Evolutionary conservation across 2,888 invertebrate species (phyloP), one percentile per base, ranked within the genome.

Genomic region (Meiosimyza decipiens): DNA sequence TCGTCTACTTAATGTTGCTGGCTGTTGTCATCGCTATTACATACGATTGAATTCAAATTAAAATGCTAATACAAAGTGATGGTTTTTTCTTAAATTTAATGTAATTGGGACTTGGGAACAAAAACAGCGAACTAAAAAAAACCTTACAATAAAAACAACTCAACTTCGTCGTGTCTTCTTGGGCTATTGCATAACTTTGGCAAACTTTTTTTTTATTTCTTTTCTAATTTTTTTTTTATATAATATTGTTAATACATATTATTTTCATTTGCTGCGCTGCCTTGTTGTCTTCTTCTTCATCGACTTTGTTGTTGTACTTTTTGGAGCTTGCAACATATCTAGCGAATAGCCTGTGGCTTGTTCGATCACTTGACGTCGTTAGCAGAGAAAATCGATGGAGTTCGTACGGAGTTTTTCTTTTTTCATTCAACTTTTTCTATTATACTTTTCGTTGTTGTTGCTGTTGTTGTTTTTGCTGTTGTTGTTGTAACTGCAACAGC

Each of bases 161-260:
- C 62, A 72, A 69, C 68, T 76, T 75, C 73, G 79, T 73, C 80
- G 79, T 81, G 80, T 77, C 79, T 79, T 77, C 77, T 81, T 79
- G 80, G 74, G 40, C 1, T 77, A 78, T 84, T 84, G 80, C 82
- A 82, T 83, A 82, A 83, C 77, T 76, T 79, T 73, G 79, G 78
- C 79, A 80, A 78, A 80, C 80, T 81, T 73, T 73, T 63, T 18
- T 63, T 28, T 13, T 28, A 28, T 28, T 63, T 28, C 9, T 59
- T 71, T 13, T 33, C 16, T 6, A 52, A 22, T 73, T 62, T 71
- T 72, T 71, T 22, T 72, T 82, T 82, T 83, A 80, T 82, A 83
- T 83, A 83, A 83, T 84, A 78, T 82, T 79, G 82, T 80, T 83
- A 84, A 83, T 84, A 83, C 80, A 83, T 83, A 83, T 84, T 84